Conservation (phyloP, 2,113 vertebrate species). For the Rousettus leschenaultii region DNA sequence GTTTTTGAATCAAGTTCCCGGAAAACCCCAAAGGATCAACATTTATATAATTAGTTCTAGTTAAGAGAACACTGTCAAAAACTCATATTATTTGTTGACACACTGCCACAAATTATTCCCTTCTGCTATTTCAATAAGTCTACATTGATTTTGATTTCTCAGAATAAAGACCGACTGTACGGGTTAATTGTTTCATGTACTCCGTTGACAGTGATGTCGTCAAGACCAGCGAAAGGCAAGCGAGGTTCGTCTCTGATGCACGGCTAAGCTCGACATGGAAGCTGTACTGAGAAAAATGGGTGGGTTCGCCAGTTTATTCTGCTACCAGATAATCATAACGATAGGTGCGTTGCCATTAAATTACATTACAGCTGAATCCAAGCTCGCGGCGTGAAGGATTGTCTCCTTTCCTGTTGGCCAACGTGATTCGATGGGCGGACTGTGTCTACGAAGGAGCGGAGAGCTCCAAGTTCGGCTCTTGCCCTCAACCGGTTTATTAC, state of each 20-base stretch:
- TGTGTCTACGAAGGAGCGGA: background rate
- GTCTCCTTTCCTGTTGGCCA: background rate
- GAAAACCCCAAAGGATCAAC: background rate
- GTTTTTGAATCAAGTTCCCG: background rate
- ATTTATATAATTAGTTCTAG: background rate
- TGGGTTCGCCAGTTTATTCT: background rate
- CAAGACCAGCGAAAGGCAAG: background rate
- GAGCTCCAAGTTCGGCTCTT: background rate
- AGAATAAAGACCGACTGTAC: background rate
- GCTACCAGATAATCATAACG: background rate
- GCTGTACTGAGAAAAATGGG: background rate
- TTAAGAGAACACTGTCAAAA: slow-evolving; percentile 9
- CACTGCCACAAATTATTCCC: background rate
- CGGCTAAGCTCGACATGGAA: background rate
- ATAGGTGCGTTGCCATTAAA: rapidly evolving
- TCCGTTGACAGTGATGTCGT: background rate
- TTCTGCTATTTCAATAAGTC: background rate
- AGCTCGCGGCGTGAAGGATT: background rate
- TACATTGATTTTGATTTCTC: background rate
- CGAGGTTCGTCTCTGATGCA: background rate
- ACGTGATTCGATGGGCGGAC: background rate
- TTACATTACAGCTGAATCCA: background rate
- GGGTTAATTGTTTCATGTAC: background rate
- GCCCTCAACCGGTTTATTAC: background rate
- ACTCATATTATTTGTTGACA: slow-evolving; percentile 11